Conservation (phyloP, 1,140 invertebrate genomes). For the Oncopeltus fasciatus region DNA sequence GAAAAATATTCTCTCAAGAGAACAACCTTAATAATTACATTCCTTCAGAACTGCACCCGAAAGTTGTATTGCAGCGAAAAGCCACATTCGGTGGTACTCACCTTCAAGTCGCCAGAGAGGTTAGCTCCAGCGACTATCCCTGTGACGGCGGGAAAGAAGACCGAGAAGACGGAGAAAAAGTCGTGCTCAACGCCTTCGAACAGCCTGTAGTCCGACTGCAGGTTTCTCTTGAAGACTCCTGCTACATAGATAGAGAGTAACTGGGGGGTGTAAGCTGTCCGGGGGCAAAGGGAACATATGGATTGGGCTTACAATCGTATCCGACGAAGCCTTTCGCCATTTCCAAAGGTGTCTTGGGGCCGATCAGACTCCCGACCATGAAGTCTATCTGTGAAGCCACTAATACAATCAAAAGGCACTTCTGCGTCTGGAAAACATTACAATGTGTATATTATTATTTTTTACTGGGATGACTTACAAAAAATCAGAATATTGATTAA, state of each 20-base stretch:
- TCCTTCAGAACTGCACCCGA: too few species aligned
- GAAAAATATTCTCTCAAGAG: too few species aligned
- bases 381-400: constrained; percentile 80
- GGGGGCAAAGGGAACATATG: not conserved
- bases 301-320: constrained; percentile 54
- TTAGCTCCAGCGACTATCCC: constrained; percentile 42
- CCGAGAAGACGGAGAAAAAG: constrained; percentile 30
- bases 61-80: too few species aligned
- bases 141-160: constrained; percentile 32
- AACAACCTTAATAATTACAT: too few species aligned
- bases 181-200: constrained; percentile 28
- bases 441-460: too few species aligned
- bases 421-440: constrained; percentile 56
- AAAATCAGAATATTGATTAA: too few species aligned
- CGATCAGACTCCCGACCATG: constrained; percentile 73
- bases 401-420: constrained; percentile 75
- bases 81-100: constrained; percentile 22
- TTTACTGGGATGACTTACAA: too few species aligned
- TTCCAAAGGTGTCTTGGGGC: constrained; percentile 55
- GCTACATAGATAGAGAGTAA: constrained; percentile 22
- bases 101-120: constrained; percentile 43
- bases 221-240: constrained; percentile 27
- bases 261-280: not conserved
- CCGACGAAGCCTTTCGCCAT: constrained; percentile 75
- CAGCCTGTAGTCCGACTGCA: constrained; percentile 26